phyloP scores from a whole-genome alignment of 2,888 invertebrate species.

The Drosophila crucigera region DNA sequence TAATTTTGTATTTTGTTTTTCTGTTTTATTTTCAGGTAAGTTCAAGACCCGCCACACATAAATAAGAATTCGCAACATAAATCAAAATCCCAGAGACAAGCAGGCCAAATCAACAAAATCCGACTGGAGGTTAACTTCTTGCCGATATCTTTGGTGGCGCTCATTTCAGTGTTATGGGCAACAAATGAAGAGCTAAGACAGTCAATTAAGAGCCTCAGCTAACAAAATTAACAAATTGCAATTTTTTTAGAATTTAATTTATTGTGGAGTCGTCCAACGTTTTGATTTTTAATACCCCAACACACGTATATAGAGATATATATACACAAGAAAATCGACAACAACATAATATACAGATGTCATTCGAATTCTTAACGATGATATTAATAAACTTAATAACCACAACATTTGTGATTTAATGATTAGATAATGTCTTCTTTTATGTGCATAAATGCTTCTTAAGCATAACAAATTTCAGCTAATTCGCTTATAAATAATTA shows the following conservation, averaged over 20 bases:
- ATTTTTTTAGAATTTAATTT: not conserved
- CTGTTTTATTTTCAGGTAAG: conserved; percentile 60
- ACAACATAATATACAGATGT: not conserved
- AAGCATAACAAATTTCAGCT: not conserved
- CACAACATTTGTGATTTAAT: not conserved
- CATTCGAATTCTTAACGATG: not conserved
- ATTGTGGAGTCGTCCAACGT: not conserved
- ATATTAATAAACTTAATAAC: not conserved
- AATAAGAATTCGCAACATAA: not conserved
- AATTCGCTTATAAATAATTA: not conserved
- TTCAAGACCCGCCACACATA: not conserved
- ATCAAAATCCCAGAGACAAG: not conserved
- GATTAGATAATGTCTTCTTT: not conserved
- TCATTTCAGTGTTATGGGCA: not conserved
- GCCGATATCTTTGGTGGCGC: not conserved
- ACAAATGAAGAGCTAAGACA: not conserved
- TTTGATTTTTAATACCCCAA: fast-evolving
- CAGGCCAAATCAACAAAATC: not conserved
- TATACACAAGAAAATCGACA: not conserved
- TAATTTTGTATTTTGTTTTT: conserved; percentile 4
- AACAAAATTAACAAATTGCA: not conserved
- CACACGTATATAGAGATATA: not conserved
- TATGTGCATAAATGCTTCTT: not conserved
- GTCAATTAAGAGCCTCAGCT: not conserved
- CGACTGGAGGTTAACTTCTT: not conserved